Evolutionary conservation across 2,113 vertebrate genomes (phyloP).

Genomic region (Formicarius rufipectus): DNA sequence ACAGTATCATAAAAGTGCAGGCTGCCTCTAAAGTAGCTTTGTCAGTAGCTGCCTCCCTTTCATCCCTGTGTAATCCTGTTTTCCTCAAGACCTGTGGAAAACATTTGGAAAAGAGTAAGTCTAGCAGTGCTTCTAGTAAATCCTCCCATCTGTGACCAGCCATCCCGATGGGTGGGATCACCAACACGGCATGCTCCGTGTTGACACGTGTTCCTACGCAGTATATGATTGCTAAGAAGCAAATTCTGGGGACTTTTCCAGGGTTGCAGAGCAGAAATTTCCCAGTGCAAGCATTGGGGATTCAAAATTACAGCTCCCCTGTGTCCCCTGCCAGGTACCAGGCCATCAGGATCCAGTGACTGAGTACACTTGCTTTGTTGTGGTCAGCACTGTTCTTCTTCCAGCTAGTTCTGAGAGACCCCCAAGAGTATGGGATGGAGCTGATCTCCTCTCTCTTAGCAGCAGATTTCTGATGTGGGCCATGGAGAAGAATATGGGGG

Average conservation of each 20-base stretch:
- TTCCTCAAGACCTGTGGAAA: not conserved
- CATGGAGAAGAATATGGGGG: not conserved
- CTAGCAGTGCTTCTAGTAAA: not conserved
- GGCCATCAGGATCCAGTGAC: not conserved
- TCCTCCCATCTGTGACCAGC: not conserved
- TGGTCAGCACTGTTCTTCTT: not conserved
- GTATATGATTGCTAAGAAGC: not conserved
- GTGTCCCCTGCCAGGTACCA: not conserved
- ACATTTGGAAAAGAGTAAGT: not conserved
- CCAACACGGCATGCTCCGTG: not conserved
- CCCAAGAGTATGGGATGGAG: fast-evolving
- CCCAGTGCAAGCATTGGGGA: not conserved
- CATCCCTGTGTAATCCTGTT: not conserved
- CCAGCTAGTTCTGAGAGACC: not conserved
- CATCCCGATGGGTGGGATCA: not conserved
- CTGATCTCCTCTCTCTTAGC: not conserved
- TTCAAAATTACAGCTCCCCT: not conserved
- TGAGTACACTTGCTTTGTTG: not conserved
- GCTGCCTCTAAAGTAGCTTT: not conserved
- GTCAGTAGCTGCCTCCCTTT: not conserved
- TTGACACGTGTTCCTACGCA: not conserved
- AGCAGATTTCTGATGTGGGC: not conserved
- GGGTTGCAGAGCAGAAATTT: not conserved
- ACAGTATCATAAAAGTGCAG: not conserved
- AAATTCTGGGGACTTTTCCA: not conserved